These are phyloP conservation scores for Paraescarpia echinospica DNA, from an alignment of 1,140 invertebrate species.

Conservation along the genomic window DNA sequence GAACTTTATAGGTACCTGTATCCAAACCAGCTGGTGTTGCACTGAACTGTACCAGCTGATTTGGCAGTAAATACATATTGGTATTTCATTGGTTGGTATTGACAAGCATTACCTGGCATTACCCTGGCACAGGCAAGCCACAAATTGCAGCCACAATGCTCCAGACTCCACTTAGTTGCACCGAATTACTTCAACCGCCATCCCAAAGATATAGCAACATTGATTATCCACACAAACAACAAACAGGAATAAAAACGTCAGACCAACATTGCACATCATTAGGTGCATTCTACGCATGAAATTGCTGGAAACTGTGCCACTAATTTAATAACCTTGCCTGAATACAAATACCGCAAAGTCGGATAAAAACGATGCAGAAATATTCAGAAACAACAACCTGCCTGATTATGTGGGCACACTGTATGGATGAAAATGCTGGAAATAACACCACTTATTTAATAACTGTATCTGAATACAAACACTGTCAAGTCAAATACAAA, in stretches of 20 bases:
- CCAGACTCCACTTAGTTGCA: neutral
- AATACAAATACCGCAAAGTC: neutral
- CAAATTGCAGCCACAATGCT: neutral
- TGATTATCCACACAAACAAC: neutral
- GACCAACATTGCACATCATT: neutral
- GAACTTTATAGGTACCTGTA: neutral
- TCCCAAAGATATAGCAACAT: neutral
- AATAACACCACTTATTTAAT: neutral
- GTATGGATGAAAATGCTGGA: neutral
- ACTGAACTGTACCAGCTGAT: neutral
- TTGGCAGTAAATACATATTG: neutral
- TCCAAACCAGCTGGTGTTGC: neutral
- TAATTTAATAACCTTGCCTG: neutral
- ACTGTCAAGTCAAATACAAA: neutral
- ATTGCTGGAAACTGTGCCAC: neutral
- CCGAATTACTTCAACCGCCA: neutral
- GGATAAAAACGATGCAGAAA: neutral
- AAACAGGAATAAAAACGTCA: neutral
- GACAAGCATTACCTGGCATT: neutral
- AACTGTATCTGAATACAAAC: neutral
- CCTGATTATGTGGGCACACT: neutral
- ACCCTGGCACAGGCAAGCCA: neutral
- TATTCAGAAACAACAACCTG: neutral
- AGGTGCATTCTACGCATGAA: neutral
- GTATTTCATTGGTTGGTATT: neutral